phyloP scores from a whole-genome alignment of 2,113 vertebrate species.

The Cepphus grylle region DNA sequence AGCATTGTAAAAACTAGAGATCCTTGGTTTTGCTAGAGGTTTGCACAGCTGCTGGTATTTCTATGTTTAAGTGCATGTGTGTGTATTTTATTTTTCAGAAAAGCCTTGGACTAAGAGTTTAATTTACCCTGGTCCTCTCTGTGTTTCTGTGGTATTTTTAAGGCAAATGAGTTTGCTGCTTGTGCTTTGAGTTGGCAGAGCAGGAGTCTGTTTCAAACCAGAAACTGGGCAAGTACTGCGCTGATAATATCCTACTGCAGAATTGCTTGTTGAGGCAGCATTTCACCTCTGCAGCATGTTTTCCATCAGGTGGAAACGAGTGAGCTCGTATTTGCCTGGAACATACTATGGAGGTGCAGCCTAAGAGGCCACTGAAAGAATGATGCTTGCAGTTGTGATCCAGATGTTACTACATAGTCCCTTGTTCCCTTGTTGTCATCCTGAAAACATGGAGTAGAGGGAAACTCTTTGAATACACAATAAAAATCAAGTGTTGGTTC shows the following conservation, averaged over 20 bases:
- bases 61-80: neutral
- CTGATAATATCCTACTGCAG: neutral
- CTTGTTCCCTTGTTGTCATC: neutral
- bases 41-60: neutral
- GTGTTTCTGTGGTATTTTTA: neutral
- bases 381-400: neutral
- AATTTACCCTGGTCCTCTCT: neutral
- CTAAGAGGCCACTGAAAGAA: neutral
- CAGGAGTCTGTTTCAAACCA: neutral
- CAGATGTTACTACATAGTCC: neutral
- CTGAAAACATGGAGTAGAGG: neutral
- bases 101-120: neutral
- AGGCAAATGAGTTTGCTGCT: neutral
- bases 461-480: neutral
- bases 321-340: neutral
- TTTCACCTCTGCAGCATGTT: neutral
- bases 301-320: neutral
- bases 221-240: neutral
- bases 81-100: neutral
- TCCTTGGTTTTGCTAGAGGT: neutral
- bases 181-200: neutral
- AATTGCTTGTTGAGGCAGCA: neutral
- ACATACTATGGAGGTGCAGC: neutral
- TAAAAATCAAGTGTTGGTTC: neutral
- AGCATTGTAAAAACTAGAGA: neutral